These are phyloP conservation scores for Antrozous pallidus DNA, from an alignment of 2,797 vertebrate genomes.

Conservation along the genomic window DNA sequence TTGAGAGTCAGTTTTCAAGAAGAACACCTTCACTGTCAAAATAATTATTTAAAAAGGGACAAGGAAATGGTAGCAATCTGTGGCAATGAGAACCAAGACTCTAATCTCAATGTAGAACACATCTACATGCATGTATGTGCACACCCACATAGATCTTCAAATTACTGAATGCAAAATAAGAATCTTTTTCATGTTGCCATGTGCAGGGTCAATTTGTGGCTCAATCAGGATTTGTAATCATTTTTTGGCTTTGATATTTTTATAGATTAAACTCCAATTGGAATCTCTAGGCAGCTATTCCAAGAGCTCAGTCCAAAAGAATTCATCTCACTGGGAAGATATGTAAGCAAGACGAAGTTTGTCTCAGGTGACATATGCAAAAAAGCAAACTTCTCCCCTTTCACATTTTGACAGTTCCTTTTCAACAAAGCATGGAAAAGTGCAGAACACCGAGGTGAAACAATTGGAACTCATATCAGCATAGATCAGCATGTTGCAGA, in stretches of 20 bases:
- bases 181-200: not conserved
- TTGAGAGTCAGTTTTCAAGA: not conserved
- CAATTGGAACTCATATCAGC: constrained; percentile 75
- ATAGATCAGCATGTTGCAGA: constrained; percentile 72
- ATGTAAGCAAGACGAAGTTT: not conserved
- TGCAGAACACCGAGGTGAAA: constrained; percentile 75
- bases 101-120: not conserved
- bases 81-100: not conserved
- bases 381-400: constrained; percentile 1
- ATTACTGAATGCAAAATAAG: not conserved
- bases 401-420: constrained; percentile 42
- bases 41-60: not conserved
- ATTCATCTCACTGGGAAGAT: not conserved
- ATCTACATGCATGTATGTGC: fast-evolving
- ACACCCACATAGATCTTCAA: not conserved
- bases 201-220: not conserved
- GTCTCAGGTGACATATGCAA: not conserved
- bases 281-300: not conserved
- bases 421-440: constrained; percentile 64
- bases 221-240: not conserved
- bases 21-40: not conserved
- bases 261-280: constrained; percentile 31
- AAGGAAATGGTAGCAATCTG: not conserved
- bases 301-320: not conserved
- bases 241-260: constrained; percentile 6